Evolutionary conservation across 2,113 vertebrate genomes (phyloP), one percentile per base, ranked within the genome.

Genomic region (Trichomycterus rosablanca): DNA sequence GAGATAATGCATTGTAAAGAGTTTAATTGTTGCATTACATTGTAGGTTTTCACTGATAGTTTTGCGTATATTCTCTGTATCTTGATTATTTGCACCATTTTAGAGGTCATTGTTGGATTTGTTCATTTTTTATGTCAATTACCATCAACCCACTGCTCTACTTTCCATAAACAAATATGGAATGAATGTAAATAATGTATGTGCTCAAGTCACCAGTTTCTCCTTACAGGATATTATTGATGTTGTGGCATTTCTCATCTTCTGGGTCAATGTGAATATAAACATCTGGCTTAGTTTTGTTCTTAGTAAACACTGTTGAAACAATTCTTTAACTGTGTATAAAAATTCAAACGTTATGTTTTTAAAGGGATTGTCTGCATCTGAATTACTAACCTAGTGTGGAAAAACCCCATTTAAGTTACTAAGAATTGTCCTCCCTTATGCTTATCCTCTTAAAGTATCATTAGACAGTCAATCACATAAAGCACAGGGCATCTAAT

Each of bases 271-370:
- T 64, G 65, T 66, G 49, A 62, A 66, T 54, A 57, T 71, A 52
- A 51, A 15, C 50, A 48, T 37, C 50, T 67, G 67, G 57, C 63
- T 50, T 68, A 66, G 46, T 58, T 60, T 66, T 60, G 46, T 49
- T 76, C 68, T 62, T 72, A 78, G 73, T 75, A 78, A 81, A 73
- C 71, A 32, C 44, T 78, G 66, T 80, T 77, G 56, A 72, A 72
- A 72, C 71, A 46, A 35, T 66, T 16, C 26, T 51, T 4, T 30
- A 15, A 12, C 16, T 67, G 32, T 73, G 28, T 19, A 22, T 22
- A 16, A 5, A 19, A 20, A 30, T 34, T 20, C 26, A 53, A 46
- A 44, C 3, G 1, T 44, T 43, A 2, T 49, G 10, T 11, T 20
- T 39, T 26, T 40, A 35, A 35, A 6, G 14, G 12, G 37, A n/a